Percentiles rank a stretch among this genome's conserved stretches.
These are phyloP conservation scores for Corbicula japonica DNA, from an alignment of 2,888 invertebrate species.

Conservation along the genomic window DNA sequence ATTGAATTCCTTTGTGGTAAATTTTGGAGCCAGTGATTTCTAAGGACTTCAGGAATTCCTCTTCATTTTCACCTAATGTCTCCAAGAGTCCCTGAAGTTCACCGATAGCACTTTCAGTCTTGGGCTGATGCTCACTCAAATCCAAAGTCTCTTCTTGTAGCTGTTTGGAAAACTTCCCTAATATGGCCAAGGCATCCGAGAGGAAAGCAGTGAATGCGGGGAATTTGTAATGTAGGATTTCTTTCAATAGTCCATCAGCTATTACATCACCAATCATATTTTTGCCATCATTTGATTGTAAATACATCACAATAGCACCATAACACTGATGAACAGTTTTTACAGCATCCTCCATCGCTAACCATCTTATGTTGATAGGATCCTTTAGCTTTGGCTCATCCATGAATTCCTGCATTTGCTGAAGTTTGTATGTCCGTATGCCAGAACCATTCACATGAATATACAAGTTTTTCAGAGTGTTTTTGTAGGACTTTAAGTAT, in stretches of 20 bases:
- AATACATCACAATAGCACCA: slow-evolving; percentile 24
- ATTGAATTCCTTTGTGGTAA: slow-evolving; percentile 14
- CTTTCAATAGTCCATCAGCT: slow-evolving; percentile 24
- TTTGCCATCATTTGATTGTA: slow-evolving; percentile 26
- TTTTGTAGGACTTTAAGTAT: neutral
- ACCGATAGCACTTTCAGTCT: slow-evolving; percentile 5
- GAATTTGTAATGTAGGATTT: slow-evolving; percentile 33
- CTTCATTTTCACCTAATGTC: neutral
- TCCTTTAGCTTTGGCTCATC: slow-evolving; percentile 35
- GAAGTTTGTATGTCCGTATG: slow-evolving; percentile 2
- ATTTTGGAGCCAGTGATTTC: neutral
- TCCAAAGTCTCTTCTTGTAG: slow-evolving; percentile 28
- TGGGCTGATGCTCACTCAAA: slow-evolving; percentile 13
- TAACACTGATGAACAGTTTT: slow-evolving; percentile 30
- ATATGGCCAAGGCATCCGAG: neutral
- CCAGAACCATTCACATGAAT: slow-evolving; percentile 28
- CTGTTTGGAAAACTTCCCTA: slow-evolving; percentile 12
- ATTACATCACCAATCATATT: slow-evolving; percentile 22
- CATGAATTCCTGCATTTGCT: slow-evolving; percentile 36
- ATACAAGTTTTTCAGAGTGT: neutral
- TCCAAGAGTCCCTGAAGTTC: slow-evolving; percentile 6
- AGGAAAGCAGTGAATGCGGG: slow-evolving; percentile 34
- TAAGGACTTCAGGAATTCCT: neutral
- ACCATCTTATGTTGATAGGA: slow-evolving; percentile 29
- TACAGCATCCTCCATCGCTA: slow-evolving; percentile 25